Evolutionary conservation across 2,888 invertebrate species (phyloP).

Genomic region (Deroplatys truncata): DNA sequence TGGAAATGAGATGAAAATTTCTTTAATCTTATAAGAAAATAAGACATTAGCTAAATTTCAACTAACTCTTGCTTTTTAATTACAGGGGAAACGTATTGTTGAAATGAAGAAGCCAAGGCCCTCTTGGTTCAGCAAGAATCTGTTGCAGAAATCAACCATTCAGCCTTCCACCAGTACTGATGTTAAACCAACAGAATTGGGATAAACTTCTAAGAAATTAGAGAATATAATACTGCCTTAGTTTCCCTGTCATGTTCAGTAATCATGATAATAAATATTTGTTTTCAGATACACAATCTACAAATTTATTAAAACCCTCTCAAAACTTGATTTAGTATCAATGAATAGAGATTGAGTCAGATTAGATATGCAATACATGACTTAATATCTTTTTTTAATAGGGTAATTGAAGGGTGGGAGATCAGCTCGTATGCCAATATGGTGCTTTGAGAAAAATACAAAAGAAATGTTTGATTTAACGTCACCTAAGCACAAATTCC

Average conservation of each 20-base stretch:
- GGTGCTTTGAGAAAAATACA: too few species aligned
- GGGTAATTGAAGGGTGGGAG: too few species aligned
- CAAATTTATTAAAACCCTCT: neutral
- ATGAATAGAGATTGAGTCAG: too few species aligned
- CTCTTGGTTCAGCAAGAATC: slow-evolving; percentile 81
- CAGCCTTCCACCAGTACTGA: slow-evolving; percentile 65
- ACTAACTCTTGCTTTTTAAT: slow-evolving; percentile 20
- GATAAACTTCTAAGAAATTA: slow-evolving; percentile 43
- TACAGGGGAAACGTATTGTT: slow-evolving; percentile 66
- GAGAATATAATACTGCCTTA: neutral
- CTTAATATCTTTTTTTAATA: too few species aligned
- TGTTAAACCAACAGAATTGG: slow-evolving; percentile 69
- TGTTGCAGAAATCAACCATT: slow-evolving; percentile 74
- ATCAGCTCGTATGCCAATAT: too few species aligned
- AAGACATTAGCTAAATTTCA: too few species aligned
- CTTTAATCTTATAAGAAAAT: too few species aligned
- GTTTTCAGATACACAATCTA: neutral
- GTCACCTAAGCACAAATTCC: too few species aligned
- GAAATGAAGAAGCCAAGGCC: slow-evolving; percentile 84
- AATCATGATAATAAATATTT: neutral
- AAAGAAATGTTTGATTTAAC: too few species aligned
- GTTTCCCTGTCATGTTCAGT: neutral
- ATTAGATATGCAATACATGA: too few species aligned
- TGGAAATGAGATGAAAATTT: too few species aligned
- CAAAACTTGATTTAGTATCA: too few species aligned